Evolutionary conservation across 1,140 invertebrate genomes (phyloP).

Genomic region (Sarcophaga bullata): DNA sequence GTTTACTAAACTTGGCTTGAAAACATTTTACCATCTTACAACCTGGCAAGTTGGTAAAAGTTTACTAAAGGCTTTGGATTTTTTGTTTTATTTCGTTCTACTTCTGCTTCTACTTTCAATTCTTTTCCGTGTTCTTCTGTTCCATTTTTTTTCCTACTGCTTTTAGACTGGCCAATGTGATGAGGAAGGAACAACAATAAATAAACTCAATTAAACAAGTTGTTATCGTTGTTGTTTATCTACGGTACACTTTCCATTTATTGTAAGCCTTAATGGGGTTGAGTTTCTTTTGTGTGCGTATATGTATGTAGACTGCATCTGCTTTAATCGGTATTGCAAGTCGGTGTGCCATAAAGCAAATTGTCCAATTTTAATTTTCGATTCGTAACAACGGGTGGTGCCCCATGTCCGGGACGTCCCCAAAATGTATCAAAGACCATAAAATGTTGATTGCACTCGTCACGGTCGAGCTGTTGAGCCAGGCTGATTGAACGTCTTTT

Average conservation of each 20-base stretch:
- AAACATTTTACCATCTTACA: conserved; percentile 34
- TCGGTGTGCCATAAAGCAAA: conserved; percentile 57
- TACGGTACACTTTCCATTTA: not conserved
- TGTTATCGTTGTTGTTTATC: not conserved
- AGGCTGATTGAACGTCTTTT: conserved; percentile 60
- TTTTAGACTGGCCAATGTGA: not conserved
- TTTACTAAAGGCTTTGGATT: not conserved
- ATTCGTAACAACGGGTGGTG: conserved; percentile 66
- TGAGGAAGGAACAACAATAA: not conserved
- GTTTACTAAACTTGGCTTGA: not conserved
- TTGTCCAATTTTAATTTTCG: conserved; percentile 63
- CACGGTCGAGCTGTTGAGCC: conserved; percentile 68
- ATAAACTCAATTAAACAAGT: conserved; percentile 15
- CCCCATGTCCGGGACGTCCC: conserved; percentile 75
- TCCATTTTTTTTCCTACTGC: not conserved
- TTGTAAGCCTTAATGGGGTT: too few species aligned
- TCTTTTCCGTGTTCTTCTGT: not conserved
- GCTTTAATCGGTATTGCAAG: conserved; percentile 21
- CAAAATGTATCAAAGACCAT: conserved; percentile 73
- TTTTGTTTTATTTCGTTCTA: too few species aligned
- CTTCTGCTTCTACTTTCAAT: too few species aligned
- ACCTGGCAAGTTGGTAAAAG: conserved; percentile 34
- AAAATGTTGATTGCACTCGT: conserved; percentile 71
- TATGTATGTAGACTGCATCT: not conserved
- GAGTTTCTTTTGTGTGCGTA: too few species aligned